These are phyloP conservation scores for Chaunax sp. DNA, from an alignment of 2,797 vertebrate species.

Conservation along the genomic window DNA sequence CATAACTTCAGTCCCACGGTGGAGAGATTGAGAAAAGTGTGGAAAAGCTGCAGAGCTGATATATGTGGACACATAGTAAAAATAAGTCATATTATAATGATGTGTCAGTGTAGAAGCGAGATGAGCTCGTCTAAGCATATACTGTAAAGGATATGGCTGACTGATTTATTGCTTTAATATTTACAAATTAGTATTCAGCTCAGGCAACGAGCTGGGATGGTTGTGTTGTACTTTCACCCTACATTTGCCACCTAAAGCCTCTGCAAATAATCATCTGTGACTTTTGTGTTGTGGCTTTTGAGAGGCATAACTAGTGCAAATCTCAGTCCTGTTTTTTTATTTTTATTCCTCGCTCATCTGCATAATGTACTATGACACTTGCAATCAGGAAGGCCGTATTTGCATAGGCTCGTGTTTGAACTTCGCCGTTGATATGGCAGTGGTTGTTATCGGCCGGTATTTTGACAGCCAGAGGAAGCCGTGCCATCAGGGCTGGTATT, in stretches of 20 bases:
- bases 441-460: constrained; percentile 60
- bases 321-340: constrained; percentile 38
- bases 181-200: constrained; percentile 30
- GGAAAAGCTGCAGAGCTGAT: neutral
- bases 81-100: neutral
- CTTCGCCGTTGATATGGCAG: constrained; percentile 44
- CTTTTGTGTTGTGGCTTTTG: constrained; percentile 27
- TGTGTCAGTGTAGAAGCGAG: neutral
- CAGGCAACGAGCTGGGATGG: neutral
- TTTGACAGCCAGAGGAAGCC: constrained; percentile 61
- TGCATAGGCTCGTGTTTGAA: constrained; percentile 68
- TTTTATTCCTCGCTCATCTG: constrained; percentile 59
- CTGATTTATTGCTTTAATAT: constrained; percentile 10
- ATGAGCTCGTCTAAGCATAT: neutral
- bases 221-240: constrained; percentile 19
- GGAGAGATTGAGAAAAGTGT: neutral
- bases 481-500: constrained; percentile 47
- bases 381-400: constrained; percentile 66
- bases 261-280: constrained; percentile 45
- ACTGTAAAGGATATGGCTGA: constrained; percentile 2
- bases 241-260: constrained; percentile 30
- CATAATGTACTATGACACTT: constrained; percentile 75
- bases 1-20: neutral
- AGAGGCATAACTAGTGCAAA: constrained; percentile 53
- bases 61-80: neutral